Base-by-base conservation (phyloP, 2,888 invertebrate species). In the Salticus scenicus region DNA sequence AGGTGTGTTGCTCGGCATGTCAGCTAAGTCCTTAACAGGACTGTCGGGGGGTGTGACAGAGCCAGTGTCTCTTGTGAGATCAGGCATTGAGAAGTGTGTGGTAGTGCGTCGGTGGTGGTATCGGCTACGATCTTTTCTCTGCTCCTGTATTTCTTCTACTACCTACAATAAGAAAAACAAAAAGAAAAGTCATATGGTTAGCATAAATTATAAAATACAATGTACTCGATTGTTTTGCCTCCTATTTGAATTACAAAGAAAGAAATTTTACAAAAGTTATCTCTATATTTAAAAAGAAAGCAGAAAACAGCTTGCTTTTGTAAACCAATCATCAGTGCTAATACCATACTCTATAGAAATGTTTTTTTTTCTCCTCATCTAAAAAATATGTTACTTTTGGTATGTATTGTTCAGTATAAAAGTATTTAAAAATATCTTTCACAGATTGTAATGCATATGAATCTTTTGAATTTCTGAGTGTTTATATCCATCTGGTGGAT, bases 61-160 rank as follows among this genome's bases (percentile, higher is more conserved):
- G 1, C 77, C 72, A 2, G 89, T 89, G 17, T 90, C 89, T 77
- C 89, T 89, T 24, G 90, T 90, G n/a, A 91, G 89, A 81, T 91
- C 91, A 1, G 91, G 91, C 91, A 91, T 90, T 1, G 91, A 91
- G 73, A 90, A 90, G 88, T 91, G 90, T 5, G 91, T 91, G 12
- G 90, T 89, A 37, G 90, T 87, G 0, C 87, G 72, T 12, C 88
- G 67, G 27, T 88, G 86, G 31, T 86, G 87, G 24, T 78, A 74
- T 12, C 80, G 77, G 37, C 86, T 86, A 24, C 74, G 73, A 20
- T 76, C 80, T 33, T 66, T 51, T n/a, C 73, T 37, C 20, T 88
- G 81, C 37, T 82, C 83, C 37, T 83, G 76, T n/a, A 82, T 87
- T 70, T 82, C 83, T 76, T 88, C 85, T 10, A 85, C 84, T 7